A percentile compares a stretch with the other conserved stretches of the same genome.
Evolutionary conservation across 2,113 vertebrate species (phyloP).

Genomic region (Oplegnathus fasciatus): DNA sequence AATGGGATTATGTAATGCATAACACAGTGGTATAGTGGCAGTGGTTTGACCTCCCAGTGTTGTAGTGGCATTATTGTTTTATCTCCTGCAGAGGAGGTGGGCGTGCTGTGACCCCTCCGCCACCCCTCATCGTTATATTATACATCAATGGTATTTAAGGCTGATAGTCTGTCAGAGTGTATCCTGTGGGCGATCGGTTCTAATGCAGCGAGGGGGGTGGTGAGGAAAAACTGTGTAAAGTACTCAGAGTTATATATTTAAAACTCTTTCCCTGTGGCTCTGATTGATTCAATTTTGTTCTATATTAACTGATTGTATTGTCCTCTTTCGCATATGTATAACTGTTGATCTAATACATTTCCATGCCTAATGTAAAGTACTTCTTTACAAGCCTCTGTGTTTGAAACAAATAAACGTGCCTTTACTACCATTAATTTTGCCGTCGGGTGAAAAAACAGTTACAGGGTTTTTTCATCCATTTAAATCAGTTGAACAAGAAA

Average conservation of each 20-base stretch:
- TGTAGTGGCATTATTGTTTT: slow-evolving; percentile 36
- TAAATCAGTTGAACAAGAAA: too few species aligned
- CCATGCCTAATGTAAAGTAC: too few species aligned
- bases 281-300: background rate
- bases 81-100: slow-evolving; percentile 34
- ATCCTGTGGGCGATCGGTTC: background rate
- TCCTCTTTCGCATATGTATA: background rate
- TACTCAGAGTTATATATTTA: background rate
- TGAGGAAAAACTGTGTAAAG: background rate
- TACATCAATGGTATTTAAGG: slow-evolving; percentile 30
- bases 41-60: slow-evolving; percentile 14
- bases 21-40: background rate
- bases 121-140: slow-evolving; percentile 4
- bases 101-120: slow-evolving; percentile 9
- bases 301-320: background rate
- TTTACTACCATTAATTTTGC: too few species aligned
- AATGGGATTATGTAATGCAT: background rate
- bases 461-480: too few species aligned
- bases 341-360: background rate
- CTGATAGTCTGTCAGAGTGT: slow-evolving; percentile 21
- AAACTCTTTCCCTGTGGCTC: background rate
- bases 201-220: background rate
- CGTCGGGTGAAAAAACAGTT: too few species aligned
- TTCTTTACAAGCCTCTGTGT: too few species aligned
- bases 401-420: too few species aligned